phyloP scores from a whole-genome alignment of 2,113 vertebrate species.

The Myxocyprinus asiaticus region DNA sequence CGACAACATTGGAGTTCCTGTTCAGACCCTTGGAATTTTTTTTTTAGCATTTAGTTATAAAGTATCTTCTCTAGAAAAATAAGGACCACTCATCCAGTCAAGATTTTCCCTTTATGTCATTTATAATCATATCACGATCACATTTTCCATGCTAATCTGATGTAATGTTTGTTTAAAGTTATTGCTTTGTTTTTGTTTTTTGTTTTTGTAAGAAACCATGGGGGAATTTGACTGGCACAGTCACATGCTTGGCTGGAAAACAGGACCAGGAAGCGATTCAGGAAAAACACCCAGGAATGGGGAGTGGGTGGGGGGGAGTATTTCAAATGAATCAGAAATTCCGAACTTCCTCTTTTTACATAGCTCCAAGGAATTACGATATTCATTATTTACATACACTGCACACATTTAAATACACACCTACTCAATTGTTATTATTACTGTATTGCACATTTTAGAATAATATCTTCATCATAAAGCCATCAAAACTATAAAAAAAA shows the following conservation, averaged over 20 bases:
- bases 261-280: slow-evolving; percentile 4
- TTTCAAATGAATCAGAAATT: neutral
- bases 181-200: too few relatives aligned
- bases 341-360: neutral
- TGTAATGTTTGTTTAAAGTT: slow-evolving; percentile 4
- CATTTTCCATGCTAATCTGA: neutral
- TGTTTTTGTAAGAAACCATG: neutral
- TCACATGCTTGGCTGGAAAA: neutral
- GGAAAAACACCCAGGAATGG: slow-evolving; percentile 3
- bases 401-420: too few relatives aligned
- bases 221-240: neutral
- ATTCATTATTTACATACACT: too few relatives aligned
- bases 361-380: neutral
- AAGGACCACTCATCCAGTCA: too few relatives aligned
- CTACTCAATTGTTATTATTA: too few relatives aligned
- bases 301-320: neutral
- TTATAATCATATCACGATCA: neutral
- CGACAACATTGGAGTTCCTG: too few relatives aligned
- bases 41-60: too few relatives aligned
- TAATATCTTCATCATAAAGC: too few relatives aligned
- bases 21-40: too few relatives aligned
- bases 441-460: too few relatives aligned
- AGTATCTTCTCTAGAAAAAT: too few relatives aligned
- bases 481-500: too few relatives aligned
- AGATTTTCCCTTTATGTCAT: neutral